Percentiles rank a stretch among this genome's conserved stretches.
Conservation (phyloP, 2,888 invertebrate genomes). For the Xestoiulus laeticollis region DNA sequence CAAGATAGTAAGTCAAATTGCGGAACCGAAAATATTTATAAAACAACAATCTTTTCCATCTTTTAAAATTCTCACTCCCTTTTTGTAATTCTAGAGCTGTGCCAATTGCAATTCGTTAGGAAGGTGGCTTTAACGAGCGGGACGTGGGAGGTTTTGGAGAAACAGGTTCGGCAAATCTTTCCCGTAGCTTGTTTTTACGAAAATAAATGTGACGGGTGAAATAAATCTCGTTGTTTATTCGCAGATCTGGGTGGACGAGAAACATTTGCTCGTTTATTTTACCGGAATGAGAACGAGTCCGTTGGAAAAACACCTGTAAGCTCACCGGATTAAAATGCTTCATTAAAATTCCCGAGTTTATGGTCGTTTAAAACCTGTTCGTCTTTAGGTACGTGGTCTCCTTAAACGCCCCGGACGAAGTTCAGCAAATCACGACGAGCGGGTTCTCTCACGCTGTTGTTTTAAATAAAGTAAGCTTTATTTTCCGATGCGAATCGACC, state of each 20-base stretch:
- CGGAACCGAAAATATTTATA: no score
- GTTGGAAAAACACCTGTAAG: constrained; percentile 91
- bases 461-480: constrained; percentile 74
- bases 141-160: constrained; percentile 64
- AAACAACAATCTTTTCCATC: no score
- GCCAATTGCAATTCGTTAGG: constrained; percentile 41
- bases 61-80: neutral
- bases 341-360: no score
- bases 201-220: neutral
- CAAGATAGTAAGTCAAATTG: constrained; percentile 52
- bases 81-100: neutral
- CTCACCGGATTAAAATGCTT: constrained; percentile 59
- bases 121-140: constrained; percentile 62
- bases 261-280: constrained; percentile 85
- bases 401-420: constrained; percentile 65
- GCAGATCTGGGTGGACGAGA: constrained; percentile 83
- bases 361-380: neutral
- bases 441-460: constrained; percentile 87
- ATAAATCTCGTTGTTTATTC: neutral
- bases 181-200: neutral
- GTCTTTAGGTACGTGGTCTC: constrained; percentile 62
- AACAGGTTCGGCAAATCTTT: constrained; percentile 60
- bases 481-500: no score
- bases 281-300: constrained; percentile 89
- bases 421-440: constrained; percentile 79